Evolutionary conservation across 2,888 invertebrate species (phyloP).

Genomic region (Lapara coniferarum): DNA sequence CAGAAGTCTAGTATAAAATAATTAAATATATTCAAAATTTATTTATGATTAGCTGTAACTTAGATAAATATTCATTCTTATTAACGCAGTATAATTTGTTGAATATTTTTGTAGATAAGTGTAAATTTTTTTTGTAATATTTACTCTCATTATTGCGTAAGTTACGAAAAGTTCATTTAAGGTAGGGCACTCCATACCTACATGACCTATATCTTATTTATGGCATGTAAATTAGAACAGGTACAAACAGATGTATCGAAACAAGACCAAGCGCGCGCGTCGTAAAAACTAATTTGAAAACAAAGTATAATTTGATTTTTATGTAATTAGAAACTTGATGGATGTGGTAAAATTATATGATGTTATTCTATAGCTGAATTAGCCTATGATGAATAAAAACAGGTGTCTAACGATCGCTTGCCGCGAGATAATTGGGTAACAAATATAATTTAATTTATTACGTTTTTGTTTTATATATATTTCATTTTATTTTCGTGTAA

Average conservation of each 20-base stretch:
- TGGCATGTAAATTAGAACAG: slow-evolving; percentile 5
- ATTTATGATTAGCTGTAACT: no score
- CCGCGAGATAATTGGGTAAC: neutral
- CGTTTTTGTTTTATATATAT: no score
- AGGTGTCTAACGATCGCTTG: slow-evolving; percentile 2
- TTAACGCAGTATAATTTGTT: no score
- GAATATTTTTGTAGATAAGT: no score
- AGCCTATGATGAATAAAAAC: neutral
- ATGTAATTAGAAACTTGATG: slow-evolving; percentile 63
- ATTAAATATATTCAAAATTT: no score
- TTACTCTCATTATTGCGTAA: neutral
- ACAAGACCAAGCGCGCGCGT: slow-evolving; percentile 18
- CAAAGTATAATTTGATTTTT: slow-evolving; percentile 53
- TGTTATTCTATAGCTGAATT: neutral
- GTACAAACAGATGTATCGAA: slow-evolving; percentile 3
- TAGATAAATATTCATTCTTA: no score
- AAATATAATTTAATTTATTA: neutral
- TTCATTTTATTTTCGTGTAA: no score
- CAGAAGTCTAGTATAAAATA: no score
- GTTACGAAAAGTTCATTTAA: neutral
- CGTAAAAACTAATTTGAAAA: slow-evolving; percentile 41
- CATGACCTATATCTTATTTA: no score
- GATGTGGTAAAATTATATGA: slow-evolving; percentile 45
- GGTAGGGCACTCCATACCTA: neutral
- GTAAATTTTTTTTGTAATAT: no score